phyloP scores from a whole-genome alignment of 2,888 invertebrate species.

The Luperina nickerlii region DNA sequence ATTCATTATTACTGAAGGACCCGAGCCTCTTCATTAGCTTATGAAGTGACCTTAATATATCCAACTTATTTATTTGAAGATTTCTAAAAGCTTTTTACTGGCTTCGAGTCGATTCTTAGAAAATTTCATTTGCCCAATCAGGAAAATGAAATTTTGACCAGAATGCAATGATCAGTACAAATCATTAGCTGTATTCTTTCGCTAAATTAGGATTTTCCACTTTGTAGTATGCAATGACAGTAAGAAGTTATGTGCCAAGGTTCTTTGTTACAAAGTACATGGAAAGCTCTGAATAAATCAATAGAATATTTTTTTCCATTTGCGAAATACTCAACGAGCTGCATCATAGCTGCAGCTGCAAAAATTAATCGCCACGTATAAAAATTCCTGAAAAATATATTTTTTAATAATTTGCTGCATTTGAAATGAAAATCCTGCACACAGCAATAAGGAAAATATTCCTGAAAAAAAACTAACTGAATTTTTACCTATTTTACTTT shows the following conservation, averaged over 20 bases:
- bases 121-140: too few relatives aligned
- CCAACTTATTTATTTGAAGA: neutral
- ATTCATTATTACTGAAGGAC: constrained; percentile 38
- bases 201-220: neutral
- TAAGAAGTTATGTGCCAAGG: too few relatives aligned
- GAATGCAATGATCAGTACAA: neutral
- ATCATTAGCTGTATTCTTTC: neutral
- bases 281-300: neutral
- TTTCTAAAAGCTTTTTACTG: neutral
- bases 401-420: neutral
- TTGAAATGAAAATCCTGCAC: neutral
- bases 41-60: constrained; percentile 3
- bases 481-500: constrained; percentile 18
- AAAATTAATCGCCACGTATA: neutral
- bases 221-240: neutral
- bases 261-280: neutral
- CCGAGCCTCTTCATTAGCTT: neutral
- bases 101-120: too few relatives aligned
- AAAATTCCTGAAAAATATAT: neutral
- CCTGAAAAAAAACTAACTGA: neutral
- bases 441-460: neutral
- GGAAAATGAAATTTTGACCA: neutral
- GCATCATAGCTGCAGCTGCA: neutral
- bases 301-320: neutral
- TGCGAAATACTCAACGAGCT: neutral